Percentiles rank a stretch among this genome's conserved stretches.
Conservation (phyloP, 2,797 vertebrate species). For the Lutjanus argentimaculatus region DNA sequence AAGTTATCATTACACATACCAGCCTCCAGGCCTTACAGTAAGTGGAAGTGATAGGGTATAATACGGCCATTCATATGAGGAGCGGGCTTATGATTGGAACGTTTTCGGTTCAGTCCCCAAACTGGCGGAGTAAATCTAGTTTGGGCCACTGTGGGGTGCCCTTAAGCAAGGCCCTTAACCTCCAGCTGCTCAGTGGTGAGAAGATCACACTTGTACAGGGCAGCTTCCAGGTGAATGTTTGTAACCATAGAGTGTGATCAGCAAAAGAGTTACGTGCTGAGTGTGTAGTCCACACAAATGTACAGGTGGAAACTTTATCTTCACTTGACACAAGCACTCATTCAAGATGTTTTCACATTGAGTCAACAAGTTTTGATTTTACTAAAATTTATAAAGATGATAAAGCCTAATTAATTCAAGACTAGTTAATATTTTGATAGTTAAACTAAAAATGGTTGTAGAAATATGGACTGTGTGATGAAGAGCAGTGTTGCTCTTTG, state of each 20-base stretch:
- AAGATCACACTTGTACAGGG: background rate
- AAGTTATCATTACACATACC: constrained; percentile 2
- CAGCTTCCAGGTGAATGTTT: constrained; percentile 7
- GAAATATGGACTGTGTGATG: too few relatives aligned
- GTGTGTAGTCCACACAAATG: too few relatives aligned
- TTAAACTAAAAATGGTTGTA: too few relatives aligned
- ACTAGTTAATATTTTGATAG: too few relatives aligned
- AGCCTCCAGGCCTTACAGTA: background rate
- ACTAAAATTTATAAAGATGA: too few relatives aligned
- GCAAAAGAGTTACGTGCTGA: background rate
- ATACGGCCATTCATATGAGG: background rate
- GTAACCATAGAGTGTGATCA: background rate
- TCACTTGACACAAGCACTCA: too few relatives aligned
- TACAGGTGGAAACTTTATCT: too few relatives aligned
- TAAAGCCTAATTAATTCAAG: too few relatives aligned
- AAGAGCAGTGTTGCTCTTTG: too few relatives aligned
- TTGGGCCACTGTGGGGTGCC: too few relatives aligned
- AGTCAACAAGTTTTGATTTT: too few relatives aligned
- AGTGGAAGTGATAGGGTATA: background rate
- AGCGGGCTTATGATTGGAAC: background rate
- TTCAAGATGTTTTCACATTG: too few relatives aligned
- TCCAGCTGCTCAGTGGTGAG: constrained; percentile 1
- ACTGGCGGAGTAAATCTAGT: background rate
- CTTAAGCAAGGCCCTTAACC: constrained; percentile 7
- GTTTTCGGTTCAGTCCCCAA: background rate